phyloP scores from a whole-genome alignment of 2,113 vertebrate genomes.

The Anser cygnoides region DNA sequence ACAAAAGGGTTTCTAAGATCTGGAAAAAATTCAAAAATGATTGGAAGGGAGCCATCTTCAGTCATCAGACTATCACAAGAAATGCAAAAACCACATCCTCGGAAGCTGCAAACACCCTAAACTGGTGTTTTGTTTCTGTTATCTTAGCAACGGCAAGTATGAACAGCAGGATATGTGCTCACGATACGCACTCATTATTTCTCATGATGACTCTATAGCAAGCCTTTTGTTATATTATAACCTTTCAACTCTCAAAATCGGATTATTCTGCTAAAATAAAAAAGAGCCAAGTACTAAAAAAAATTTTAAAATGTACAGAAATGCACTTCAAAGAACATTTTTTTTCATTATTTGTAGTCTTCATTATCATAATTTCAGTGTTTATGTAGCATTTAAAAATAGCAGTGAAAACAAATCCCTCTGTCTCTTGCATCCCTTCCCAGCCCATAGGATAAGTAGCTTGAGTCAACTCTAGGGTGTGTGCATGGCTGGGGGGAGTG shows the following conservation, averaged over 20 bases:
- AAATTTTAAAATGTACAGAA: not conserved
- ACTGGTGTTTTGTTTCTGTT: slow-evolving; percentile 60
- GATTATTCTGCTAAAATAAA: not conserved
- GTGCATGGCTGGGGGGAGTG: not conserved
- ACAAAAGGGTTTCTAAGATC: slow-evolving; percentile 54
- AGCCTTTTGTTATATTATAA: not conserved
- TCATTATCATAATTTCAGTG: not conserved
- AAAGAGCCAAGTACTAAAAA: not conserved
- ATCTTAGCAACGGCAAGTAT: slow-evolving; percentile 44
- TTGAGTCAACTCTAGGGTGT: slow-evolving; percentile 57
- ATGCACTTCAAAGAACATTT: not conserved
- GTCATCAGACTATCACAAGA: slow-evolving; percentile 20
- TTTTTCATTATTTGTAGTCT: not conserved
- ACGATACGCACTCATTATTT: not conserved
- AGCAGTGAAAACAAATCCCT: not conserved
- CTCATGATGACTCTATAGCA: not conserved
- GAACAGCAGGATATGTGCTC: slow-evolving; percentile 24
- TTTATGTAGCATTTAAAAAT: not conserved
- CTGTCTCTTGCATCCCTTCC: not conserved
- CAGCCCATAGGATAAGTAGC: slow-evolving; percentile 40
- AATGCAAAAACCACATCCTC: slow-evolving; percentile 44
- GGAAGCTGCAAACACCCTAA: slow-evolving; percentile 35
- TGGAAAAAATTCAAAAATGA: not conserved
- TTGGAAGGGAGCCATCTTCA: slow-evolving; percentile 24
- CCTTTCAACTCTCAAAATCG: slow-evolving; percentile 13